Conservation (phyloP, 2,888 invertebrate genomes). For the Tachystola acroxantha region DNA sequence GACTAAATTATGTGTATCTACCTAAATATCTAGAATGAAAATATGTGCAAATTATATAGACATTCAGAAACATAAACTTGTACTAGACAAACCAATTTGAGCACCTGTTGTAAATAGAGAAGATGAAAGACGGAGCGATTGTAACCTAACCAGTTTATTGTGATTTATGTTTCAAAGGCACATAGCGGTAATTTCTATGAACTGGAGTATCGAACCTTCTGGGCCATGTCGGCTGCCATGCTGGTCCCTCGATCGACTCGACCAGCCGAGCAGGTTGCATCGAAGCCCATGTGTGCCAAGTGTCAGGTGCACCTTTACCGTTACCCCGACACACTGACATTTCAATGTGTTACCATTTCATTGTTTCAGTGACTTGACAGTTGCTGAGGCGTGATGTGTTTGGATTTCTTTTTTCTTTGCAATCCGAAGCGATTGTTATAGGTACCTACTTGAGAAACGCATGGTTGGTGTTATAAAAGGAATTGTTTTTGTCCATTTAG, state of each 20-base stretch:
- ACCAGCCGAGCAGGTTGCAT: background rate
- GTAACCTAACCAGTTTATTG: background rate
- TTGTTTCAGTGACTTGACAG: constrained; percentile 6
- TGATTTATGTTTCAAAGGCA: background rate
- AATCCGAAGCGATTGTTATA: background rate
- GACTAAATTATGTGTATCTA: no score
- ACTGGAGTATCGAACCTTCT: constrained; percentile 1
- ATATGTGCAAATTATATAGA: no score
- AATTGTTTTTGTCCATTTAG: no score
- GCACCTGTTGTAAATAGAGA: no score
- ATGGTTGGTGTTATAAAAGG: background rate
- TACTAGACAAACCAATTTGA: no score
- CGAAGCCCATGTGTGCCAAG: constrained; percentile 6
- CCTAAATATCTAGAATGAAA: no score
- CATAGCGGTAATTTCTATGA: background rate
- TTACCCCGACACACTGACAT: constrained; percentile 6
- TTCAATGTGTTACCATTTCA: constrained; percentile 7
- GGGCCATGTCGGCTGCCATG: background rate
- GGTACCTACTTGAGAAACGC: background rate
- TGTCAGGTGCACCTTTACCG: constrained; percentile 9
- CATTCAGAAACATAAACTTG: no score
- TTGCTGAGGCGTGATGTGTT: background rate
- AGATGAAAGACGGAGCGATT: no score
- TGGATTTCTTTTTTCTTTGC: constrained; percentile 2
- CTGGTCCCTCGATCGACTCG: background rate